These are phyloP conservation scores for Rhopalosiphum maidis DNA, from an alignment of 1,140 invertebrate species.

Conservation along the genomic window DNA sequence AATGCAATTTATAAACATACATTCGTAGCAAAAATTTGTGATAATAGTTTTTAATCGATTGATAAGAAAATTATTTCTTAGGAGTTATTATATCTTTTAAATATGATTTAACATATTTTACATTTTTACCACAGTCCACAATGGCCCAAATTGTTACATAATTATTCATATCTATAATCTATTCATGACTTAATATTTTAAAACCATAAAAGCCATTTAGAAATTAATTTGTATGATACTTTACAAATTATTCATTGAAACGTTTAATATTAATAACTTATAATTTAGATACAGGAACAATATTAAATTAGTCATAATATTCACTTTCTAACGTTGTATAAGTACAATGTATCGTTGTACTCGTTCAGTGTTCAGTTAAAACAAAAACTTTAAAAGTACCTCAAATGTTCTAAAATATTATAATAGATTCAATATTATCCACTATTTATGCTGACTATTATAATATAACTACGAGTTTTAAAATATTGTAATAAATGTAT, in stretches of 20 bases:
- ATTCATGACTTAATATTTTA: neutral
- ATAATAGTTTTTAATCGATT: neutral
- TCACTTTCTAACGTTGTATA: neutral
- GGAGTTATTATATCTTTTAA: neutral
- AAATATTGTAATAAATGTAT: neutral
- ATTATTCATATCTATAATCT: neutral
- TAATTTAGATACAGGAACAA: neutral
- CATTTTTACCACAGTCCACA: neutral
- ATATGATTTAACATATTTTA: neutral
- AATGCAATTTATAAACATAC: constrained; percentile 11
- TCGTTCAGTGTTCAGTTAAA: too few relatives aligned
- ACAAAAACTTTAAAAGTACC: neutral
- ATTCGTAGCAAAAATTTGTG: neutral
- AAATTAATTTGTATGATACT: neutral
- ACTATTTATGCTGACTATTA: neutral
- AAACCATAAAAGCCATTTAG: neutral
- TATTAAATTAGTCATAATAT: neutral
- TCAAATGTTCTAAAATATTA: neutral
- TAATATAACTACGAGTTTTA: neutral
- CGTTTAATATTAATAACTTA: neutral
- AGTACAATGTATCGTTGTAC: neutral
- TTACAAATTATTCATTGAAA: neutral
- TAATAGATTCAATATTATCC: neutral
- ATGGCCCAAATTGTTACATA: neutral
- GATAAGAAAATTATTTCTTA: neutral